Evolutionary conservation across 2,797 vertebrate genomes (phyloP).

Genomic region (Platyrinchus mystaceus): DNA sequence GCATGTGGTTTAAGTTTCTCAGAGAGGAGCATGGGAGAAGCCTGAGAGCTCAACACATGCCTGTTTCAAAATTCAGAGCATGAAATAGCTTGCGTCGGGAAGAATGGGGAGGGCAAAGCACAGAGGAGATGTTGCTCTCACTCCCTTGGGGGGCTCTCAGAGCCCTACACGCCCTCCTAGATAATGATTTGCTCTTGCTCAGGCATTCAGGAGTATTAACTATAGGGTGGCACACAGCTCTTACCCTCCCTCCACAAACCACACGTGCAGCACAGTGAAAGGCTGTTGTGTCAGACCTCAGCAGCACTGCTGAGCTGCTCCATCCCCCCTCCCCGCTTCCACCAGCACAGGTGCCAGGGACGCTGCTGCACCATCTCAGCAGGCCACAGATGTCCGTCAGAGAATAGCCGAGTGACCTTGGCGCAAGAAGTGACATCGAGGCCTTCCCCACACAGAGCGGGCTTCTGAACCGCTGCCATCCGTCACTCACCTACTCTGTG

Average conservation of each 20-base stretch:
- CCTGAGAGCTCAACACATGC: background rate
- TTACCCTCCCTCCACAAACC: background rate
- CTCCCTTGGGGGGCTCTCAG: background rate
- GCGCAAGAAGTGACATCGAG: background rate
- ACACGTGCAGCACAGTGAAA: background rate
- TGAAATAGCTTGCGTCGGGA: background rate
- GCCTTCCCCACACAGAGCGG: background rate
- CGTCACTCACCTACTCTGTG: background rate
- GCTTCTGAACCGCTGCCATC: background rate
- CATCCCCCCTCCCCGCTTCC: background rate
- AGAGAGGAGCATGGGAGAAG: background rate
- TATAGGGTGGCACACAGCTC: background rate
- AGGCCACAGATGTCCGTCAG: background rate
- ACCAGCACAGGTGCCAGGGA: background rate
- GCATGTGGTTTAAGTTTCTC: background rate
- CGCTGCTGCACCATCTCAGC: conserved; percentile 14
- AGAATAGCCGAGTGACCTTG: conserved; percentile 9
- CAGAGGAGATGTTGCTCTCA: background rate
- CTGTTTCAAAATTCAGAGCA: background rate
- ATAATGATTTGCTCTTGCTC: background rate
- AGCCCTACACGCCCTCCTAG: background rate
- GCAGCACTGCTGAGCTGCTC: background rate
- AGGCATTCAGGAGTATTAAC: background rate
- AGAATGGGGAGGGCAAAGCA: background rate
- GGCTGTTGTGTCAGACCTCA: background rate